Evolutionary conservation across 2,113 vertebrate genomes (phyloP).

Genomic region (Phrynosoma platyrhinos): DNA sequence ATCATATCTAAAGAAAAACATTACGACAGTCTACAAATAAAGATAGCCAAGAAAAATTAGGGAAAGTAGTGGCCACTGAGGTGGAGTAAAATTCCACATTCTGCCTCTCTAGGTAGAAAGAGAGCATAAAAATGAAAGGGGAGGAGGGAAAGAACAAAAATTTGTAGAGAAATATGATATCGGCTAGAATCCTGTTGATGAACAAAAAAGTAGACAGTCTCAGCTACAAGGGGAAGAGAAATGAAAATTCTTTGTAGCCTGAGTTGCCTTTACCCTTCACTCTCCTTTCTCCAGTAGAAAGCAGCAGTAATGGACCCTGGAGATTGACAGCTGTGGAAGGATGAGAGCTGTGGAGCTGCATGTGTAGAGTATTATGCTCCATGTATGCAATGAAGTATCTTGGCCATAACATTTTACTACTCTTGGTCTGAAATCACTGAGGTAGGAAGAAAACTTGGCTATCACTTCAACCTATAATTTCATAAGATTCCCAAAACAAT

Average conservation of each 20-base stretch:
- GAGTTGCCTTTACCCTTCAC: too few relatives aligned
- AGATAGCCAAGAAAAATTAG: background rate
- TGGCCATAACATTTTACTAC: background rate
- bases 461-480: constrained; percentile 12
- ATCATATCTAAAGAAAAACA: constrained; percentile 23
- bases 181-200: too few relatives aligned
- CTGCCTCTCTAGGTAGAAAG: background rate
- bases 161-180: background rate
- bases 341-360: too few relatives aligned
- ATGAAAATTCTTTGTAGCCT: too few relatives aligned
- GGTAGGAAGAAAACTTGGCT: background rate
- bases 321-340: too few relatives aligned
- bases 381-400: too few relatives aligned
- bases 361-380: too few relatives aligned
- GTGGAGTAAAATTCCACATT: background rate
- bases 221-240: too few relatives aligned
- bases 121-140: background rate
- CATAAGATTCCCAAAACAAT: background rate
- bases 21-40: constrained; percentile 21
- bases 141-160: background rate
- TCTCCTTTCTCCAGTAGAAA: too few relatives aligned
- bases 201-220: too few relatives aligned
- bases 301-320: too few relatives aligned
- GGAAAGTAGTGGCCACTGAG: background rate
- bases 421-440: background rate